Conservation (phyloP, 2,888 invertebrate genomes). For the Sinotaia quadrata region DNA sequence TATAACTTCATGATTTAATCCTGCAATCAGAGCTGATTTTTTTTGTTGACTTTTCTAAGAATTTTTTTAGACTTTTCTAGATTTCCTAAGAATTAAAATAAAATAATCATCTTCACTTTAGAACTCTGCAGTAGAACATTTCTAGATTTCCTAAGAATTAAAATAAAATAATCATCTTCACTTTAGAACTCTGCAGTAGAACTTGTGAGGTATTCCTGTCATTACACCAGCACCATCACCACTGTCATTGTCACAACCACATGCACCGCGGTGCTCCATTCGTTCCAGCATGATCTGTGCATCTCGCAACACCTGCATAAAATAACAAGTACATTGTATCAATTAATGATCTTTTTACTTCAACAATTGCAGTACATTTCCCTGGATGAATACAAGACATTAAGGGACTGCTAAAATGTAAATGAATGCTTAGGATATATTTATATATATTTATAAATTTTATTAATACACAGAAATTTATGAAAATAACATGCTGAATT, state of each 20-base stretch:
- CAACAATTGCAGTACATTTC: not conserved
- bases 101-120: constrained; percentile 54
- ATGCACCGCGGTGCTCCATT: constrained; percentile 99
- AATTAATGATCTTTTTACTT: not conserved
- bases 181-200: constrained; percentile 81
- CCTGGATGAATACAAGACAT: not conserved
- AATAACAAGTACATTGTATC: constrained; percentile 36
- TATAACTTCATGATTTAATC: too few species aligned
- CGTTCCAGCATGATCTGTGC: constrained; percentile 94
- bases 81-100: not conserved
- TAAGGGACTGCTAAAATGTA: too few species aligned
- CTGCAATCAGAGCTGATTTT: too few species aligned
- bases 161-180: constrained; percentile 35
- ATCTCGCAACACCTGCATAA: constrained; percentile 90
- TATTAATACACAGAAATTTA: too few species aligned
- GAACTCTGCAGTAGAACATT: constrained; percentile 85
- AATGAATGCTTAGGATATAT: too few species aligned
- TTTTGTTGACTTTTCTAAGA: too few species aligned
- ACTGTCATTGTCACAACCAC: constrained; percentile 99
- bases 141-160: too few species aligned
- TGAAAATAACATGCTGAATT: too few species aligned
- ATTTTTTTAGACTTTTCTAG: too few species aligned
- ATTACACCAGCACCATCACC: constrained; percentile 99
- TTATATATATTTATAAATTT: too few species aligned
- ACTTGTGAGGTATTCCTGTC: constrained; percentile 95